These are phyloP conservation scores for Leucophenga maculata DNA, from an alignment of 2,888 invertebrate species.

Conservation along the genomic window DNA sequence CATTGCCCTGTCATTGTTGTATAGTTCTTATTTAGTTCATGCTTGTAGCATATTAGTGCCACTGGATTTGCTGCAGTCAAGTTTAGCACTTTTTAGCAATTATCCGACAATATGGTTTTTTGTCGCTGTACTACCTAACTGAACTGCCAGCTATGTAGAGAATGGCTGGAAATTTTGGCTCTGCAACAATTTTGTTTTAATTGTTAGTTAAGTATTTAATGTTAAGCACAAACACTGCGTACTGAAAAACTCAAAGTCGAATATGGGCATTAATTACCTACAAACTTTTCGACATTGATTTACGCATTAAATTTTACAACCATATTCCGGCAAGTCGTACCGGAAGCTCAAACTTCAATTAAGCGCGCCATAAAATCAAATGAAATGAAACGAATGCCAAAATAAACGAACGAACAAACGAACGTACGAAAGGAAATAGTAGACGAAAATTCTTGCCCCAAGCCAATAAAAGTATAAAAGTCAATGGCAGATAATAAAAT, in stretches of 20 bases:
- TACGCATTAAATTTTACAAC: slow-evolving; percentile 6
- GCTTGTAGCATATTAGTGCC: too few species aligned
- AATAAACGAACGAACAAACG: not conserved
- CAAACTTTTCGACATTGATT: slow-evolving; percentile 22
- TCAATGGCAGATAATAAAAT: slow-evolving; percentile 22
- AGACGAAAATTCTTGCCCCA: not conserved
- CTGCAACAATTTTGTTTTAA: not conserved
- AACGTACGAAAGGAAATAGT: not conserved
- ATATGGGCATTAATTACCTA: not conserved
- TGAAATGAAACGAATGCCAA: slow-evolving; percentile 10
- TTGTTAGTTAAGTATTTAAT: slow-evolving; percentile 7
- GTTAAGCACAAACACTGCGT: not conserved
- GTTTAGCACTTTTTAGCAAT: too few species aligned
- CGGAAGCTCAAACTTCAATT: slow-evolving; percentile 4
- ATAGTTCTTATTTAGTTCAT: too few species aligned
- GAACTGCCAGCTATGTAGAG: not conserved
- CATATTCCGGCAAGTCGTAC: not conserved
- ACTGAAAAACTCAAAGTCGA: too few species aligned
- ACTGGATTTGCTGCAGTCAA: too few species aligned
- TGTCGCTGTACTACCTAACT: too few species aligned
- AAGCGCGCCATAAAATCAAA: slow-evolving; percentile 12
- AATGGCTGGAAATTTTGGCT: too few species aligned
- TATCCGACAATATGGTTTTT: too few species aligned
- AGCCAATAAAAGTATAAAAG: slow-evolving; percentile 9
- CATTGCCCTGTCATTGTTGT: too few species aligned